These are phyloP conservation scores for Eueremaeus valkanovi DNA, from an alignment of 2,888 invertebrate genomes.

Conservation along the genomic window DNA sequence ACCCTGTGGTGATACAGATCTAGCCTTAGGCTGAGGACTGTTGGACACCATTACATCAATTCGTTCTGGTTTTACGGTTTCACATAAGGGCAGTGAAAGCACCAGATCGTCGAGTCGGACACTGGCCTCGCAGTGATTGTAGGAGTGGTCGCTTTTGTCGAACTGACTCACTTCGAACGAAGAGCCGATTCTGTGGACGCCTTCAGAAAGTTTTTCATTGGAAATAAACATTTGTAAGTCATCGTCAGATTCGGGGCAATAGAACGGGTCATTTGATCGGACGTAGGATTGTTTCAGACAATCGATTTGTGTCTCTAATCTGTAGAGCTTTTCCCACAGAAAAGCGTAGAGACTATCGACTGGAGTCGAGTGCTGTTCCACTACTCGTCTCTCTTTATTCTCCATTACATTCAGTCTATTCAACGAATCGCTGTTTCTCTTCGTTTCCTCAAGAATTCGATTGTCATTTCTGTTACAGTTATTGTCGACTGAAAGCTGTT, in stretches of 20 bases:
- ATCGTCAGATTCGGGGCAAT: neutral
- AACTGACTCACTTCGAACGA: slow-evolving; percentile 34
- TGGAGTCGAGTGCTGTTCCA: slow-evolving; percentile 42
- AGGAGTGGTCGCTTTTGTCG: neutral
- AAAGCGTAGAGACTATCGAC: slow-evolving; percentile 44
- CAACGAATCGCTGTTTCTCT: slow-evolving; percentile 22
- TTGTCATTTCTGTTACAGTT: neutral
- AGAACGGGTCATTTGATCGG: neutral
- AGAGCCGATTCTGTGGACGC: neutral
- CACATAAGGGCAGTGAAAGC: slow-evolving; percentile 23
- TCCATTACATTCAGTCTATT: slow-evolving; percentile 41
- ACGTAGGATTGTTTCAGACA: neutral
- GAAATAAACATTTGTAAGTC: slow-evolving; percentile 36
- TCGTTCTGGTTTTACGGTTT: slow-evolving; percentile 32
- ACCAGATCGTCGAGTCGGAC: neutral
- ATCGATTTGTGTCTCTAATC: slow-evolving; percentile 43
- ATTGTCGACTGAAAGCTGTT: neutral
- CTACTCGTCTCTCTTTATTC: slow-evolving; percentile 43
- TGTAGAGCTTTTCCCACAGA: slow-evolving; percentile 45
- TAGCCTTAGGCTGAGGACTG: neutral
- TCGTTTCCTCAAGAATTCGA: neutral
- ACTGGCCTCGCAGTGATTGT: neutral
- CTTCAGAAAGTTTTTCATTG: slow-evolving; percentile 14
- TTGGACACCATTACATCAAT: slow-evolving; percentile 11
- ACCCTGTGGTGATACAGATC: neutral